phyloP scores from a whole-genome alignment of 2,888 invertebrate species.

The Lasioglossum oenotherae region DNA sequence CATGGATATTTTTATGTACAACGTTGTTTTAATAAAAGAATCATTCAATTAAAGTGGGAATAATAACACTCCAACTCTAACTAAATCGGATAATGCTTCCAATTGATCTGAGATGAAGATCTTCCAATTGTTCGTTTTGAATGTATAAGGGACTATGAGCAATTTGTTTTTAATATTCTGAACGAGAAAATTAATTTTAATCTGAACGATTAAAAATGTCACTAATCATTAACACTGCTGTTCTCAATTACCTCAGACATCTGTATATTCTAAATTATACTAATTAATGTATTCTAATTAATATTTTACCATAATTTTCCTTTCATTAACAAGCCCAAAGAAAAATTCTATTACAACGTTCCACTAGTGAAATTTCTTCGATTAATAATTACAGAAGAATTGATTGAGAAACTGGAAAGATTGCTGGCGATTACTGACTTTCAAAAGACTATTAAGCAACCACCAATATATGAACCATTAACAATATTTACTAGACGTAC shows the following conservation, averaged over 20 bases:
- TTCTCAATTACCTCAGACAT: background rate
- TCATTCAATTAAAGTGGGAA: background rate
- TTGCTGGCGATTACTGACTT: background rate
- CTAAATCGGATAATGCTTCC: background rate
- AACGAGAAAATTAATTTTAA: background rate
- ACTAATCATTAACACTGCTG: background rate
- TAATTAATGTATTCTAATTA: background rate
- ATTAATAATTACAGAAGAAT: background rate
- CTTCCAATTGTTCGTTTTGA: background rate
- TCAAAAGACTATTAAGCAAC: background rate
- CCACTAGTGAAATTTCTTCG: background rate
- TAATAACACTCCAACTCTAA: background rate
- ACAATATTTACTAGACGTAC: background rate
- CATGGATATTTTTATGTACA: background rate
- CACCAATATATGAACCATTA: background rate
- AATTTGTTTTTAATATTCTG: background rate
- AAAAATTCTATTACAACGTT: background rate
- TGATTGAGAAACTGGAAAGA: background rate
- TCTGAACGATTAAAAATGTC: background rate
- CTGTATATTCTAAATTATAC: background rate
- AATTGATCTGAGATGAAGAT: too few relatives aligned
- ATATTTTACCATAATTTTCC: background rate
- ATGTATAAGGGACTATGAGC: background rate
- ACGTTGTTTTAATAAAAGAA: background rate
- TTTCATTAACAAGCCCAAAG: background rate